phyloP scores from a whole-genome alignment of 2,888 invertebrate genomes.

The Drosophila kambysellisi region DNA sequence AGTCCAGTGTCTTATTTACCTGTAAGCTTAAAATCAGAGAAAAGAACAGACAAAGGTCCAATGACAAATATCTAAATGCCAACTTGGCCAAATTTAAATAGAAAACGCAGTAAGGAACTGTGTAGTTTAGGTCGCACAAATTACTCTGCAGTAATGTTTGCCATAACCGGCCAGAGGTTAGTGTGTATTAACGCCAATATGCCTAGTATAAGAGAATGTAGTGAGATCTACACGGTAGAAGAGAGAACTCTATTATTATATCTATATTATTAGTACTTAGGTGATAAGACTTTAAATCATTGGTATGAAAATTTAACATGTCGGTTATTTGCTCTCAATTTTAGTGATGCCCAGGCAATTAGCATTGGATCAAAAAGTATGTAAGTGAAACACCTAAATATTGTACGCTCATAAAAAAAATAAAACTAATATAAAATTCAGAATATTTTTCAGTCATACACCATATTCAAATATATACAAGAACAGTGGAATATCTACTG shows the following conservation, averaged over 20 bases:
- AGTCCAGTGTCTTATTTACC: too few species aligned
- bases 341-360: background rate
- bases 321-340: conserved; percentile 6
- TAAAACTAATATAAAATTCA: background rate
- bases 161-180: too few species aligned
- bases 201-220: too few species aligned
- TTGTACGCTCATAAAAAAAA: background rate
- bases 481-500: conserved; percentile 45
- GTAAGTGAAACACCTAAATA: conserved; percentile 12
- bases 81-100: background rate
- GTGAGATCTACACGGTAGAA: too few species aligned
- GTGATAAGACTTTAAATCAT: too few species aligned
- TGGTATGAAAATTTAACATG: too few species aligned
- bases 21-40: too few species aligned
- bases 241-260: too few species aligned
- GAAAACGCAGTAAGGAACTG: background rate
- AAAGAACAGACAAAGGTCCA: background rate
- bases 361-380: background rate
- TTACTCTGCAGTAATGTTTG: too few species aligned
- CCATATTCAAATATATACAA: conserved; percentile 45
- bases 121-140: too few species aligned
- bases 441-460: conserved; percentile 21
- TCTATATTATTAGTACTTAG: too few species aligned
- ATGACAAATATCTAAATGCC: background rate
- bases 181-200: too few species aligned